Base-by-base conservation (phyloP, 2,113 vertebrate species). In the Nansenia antarctica region DNA sequence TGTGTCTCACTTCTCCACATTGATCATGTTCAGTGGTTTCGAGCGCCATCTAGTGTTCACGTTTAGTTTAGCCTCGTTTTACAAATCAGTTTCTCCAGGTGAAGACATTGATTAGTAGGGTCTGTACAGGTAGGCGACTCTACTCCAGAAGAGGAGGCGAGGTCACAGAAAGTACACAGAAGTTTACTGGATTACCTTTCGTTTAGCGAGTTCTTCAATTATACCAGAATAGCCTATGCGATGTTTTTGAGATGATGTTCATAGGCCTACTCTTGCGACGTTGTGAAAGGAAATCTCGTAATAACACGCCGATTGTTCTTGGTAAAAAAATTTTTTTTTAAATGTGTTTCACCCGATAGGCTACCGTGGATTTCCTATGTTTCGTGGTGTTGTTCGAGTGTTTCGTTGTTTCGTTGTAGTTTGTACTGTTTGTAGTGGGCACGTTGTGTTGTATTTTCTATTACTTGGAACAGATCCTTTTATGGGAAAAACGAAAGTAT, bases 51-150 rank as follows among this genome's bases (percentile, higher is more conserved):
- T 85, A 80, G 78, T 62, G 86, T 79, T 62, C 45, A n/a, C 30
- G 4, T 22, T 64, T 3, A 7, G 45, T 6, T 20, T 6, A 9
- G 7, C 35, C 35, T 11, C 5, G 24, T n/a, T n/a, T n/a, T n/a
- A n/a, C 22, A 34, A 30, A 32, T 60, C 57, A 2, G 30, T 30
- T 15, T 34, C 29, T 75, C 77, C 76, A 91, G 86, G 85, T 90
- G 24, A 77, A 73, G 20, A 54, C 20, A 39, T 72, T 86, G 85
- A 86, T 83, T 91, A 67, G 67, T 88, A 37, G 62, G 60, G 91
- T 80, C 89, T 90, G 73, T 30, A 55, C 87, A 91, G 87, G 86
- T 88, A 74, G 86, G 86, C 86, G n/a, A 72, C 67, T 76, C 32
- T 1, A 34, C 58, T n/a, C 7, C n/a, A 8, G 37, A 27, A 29